Base-by-base conservation (phyloP, 2,888 invertebrate species). In the Pecten maximus region DNA sequence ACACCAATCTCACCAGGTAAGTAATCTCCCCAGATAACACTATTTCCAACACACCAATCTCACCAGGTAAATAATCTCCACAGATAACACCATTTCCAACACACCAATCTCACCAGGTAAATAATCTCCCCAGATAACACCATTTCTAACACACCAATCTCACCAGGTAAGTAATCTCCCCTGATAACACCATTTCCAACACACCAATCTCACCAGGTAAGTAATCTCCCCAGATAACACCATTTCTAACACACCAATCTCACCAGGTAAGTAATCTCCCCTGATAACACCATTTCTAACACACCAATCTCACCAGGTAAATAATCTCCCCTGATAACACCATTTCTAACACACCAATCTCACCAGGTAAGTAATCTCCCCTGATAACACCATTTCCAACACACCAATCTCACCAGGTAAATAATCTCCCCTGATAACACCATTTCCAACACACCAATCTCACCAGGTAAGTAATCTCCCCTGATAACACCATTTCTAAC, bases 31-130 rank as follows among this genome's bases (percentile, higher is more conserved):
- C 89, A 89, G 87, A 86, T 74, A 87, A 74, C 74, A 89, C 23
- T 44, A n/a, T n/a, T n/a, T n/a, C n/a, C n/a, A n/a, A 4, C 91
- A 60, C 40, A 44, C 91, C 19, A 87, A 28, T 86, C 86, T 89
- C 89, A 74, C 89, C 86, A 44, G 89, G 89, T 86, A 89, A 40
- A n/a, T n/a, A n/a, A n/a, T n/a, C n/a, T n/a, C n/a, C n/a, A n/a
- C 89, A 89, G 87, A 74, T 89, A 87, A 60, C 86, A 89, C 23
- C 87, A 89, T 44, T 44, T 28, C 87, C 16, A 40, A 87, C 0
- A 89, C 87, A 50, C 35, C 40, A 16, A 48, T 89, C 60, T 86
- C 89, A 19, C n/a, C 86, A 44, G 89, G 89, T 86, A 89, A 40
- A 16, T n/a, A n/a, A n/a, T n/a, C n/a, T n/a, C 89, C 74, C 89